These are phyloP conservation scores for Microcebus tavaratra DNA, from an alignment of 2,113 vertebrate genomes.

Conservation along the genomic window DNA sequence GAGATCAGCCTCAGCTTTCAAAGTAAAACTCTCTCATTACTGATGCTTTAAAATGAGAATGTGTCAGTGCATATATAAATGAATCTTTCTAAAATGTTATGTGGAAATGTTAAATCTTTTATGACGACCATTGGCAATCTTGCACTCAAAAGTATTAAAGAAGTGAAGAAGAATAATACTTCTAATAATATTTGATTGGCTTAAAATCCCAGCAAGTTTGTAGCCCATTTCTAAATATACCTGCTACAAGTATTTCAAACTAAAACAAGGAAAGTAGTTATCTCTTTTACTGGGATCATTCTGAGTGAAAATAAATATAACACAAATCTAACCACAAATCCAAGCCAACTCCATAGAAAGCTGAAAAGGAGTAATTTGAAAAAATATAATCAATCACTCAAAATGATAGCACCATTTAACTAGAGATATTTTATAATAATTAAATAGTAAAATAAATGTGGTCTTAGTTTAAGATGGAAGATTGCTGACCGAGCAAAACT, in stretches of 20 bases:
- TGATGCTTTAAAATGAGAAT: slow-evolving; percentile 38
- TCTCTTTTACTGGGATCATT: slow-evolving; percentile 26
- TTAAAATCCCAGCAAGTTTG: slow-evolving; percentile 38
- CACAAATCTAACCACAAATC: not conserved
- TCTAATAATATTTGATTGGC: slow-evolving; percentile 44
- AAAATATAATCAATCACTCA: not conserved
- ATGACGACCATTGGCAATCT: not conserved
- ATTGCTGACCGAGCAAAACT: not conserved
- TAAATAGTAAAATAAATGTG: not conserved
- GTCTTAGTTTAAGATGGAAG: not conserved
- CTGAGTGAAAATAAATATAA: slow-evolving; percentile 34
- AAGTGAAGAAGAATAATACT: not conserved
- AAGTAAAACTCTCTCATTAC: slow-evolving; percentile 16
- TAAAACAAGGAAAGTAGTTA: too few species aligned
- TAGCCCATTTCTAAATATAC: slow-evolving; percentile 26
- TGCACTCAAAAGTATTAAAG: slow-evolving; percentile 35
- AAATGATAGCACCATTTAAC: not conserved
- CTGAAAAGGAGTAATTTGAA: not conserved
- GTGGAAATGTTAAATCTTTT: slow-evolving; percentile 48
- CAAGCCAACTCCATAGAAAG: not conserved
- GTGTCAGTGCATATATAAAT: slow-evolving; percentile 23
- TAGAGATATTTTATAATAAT: not conserved
- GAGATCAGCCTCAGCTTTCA: not conserved
- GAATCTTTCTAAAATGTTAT: slow-evolving; percentile 28
- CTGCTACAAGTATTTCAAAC: not conserved